phyloP scores from a whole-genome alignment of 2,113 vertebrate species.

The Colossoma macropomum region DNA sequence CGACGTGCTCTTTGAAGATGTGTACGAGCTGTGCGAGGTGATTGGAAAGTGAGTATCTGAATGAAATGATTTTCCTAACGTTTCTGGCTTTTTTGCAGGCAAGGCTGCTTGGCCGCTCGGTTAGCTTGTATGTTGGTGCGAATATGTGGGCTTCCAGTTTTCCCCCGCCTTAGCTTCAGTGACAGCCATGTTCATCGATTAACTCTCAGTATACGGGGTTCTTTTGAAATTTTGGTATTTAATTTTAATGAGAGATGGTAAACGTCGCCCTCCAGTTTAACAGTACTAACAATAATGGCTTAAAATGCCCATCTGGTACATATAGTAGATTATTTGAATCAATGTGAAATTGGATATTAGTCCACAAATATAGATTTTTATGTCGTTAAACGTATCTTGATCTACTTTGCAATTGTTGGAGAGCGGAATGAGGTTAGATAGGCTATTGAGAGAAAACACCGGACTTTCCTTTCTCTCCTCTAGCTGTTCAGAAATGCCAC shows the following conservation, averaged over 20 bases:
- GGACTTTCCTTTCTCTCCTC: not conserved
- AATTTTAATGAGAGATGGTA: not conserved
- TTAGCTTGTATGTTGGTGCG: not conserved
- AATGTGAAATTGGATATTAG: not conserved
- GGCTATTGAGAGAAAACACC: not conserved
- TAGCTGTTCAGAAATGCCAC: not conserved
- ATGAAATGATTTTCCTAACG: not conserved
- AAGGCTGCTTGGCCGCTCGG: not conserved
- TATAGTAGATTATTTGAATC: not conserved
- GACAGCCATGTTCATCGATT: not conserved
- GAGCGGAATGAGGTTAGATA: not conserved
- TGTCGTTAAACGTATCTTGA: not conserved
- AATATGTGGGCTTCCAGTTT: not conserved
- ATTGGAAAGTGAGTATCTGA: constrained; percentile 92
- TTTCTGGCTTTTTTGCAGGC: not conserved
- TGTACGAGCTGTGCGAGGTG: constrained; percentile 98
- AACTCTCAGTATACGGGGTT: not conserved
- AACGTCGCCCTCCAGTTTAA: not conserved
- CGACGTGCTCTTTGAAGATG: constrained; percentile 98
- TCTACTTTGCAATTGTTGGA: not conserved
- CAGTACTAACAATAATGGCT: too few species aligned
- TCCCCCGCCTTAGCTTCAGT: not conserved
- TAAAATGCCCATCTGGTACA: not conserved
- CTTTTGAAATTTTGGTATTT: not conserved
- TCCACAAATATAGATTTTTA: not conserved